Evolutionary conservation across 2,888 invertebrate genomes (phyloP), one percentile per base, ranked within the genome.

Genomic region (Crematogaster levior): DNA sequence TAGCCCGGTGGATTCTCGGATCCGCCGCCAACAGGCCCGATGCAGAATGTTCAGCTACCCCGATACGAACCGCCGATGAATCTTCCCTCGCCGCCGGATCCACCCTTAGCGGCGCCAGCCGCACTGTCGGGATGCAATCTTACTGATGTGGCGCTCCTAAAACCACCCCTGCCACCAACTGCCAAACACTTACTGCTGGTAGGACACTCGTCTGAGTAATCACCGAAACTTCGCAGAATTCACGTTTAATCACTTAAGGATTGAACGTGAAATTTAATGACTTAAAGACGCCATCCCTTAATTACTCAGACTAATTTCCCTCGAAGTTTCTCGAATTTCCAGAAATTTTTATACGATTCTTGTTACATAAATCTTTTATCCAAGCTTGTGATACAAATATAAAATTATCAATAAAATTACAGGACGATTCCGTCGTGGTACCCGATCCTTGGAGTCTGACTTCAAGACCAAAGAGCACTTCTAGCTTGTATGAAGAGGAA

Each of bases 1-100:
- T 96, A 95, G 96, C 96, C 88, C 95, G 96, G 88, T 96, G 96
- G 93, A 95, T 96, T 66, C 94, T 96, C 34, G 94, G 94, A 30
- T 92, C 92, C 18, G 89, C 91, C 21, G 85, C 88, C n/a, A 37
- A 85, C 89, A 81, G 92, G 91, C 27, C 91, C 92, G 10, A 83
- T 86, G 21, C 91, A 92, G 58, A 85, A 89, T 48, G 85, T 88
- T 34, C 91, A 91, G 24, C 92, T 93, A 2, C 93, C 94, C n/a
- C 86, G 93, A 80, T 94, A 94, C 90, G 93, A 94, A 73, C 87
- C 92, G 40, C 90, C 91, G 6, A 88, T 91, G 68, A 88, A 89
- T 7, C 77, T 80, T 15, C 81, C 92, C 37, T 92, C 92, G 34
- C 91, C 92, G n/a, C 92, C 92, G 5, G 91, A 91, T 37, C 89